Evolutionary conservation across 2,888 invertebrate species (phyloP).

Genomic region (Euplexia lucipara): DNA sequence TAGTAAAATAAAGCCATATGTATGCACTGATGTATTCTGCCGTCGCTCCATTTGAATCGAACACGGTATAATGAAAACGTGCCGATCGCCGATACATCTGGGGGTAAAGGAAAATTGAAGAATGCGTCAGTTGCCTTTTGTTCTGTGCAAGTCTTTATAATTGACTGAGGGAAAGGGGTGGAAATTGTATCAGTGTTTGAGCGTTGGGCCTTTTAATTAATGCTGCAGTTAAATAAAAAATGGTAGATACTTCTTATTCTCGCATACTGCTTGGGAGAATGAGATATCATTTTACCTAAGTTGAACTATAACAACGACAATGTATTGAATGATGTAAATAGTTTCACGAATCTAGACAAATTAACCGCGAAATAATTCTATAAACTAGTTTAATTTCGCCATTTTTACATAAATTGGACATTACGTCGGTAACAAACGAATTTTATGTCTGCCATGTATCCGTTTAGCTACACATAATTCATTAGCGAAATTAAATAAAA

Average conservation of each 20-base stretch:
- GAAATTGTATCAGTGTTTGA: constrained; percentile 1
- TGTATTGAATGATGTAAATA: constrained; percentile 8
- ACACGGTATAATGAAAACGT: constrained; percentile 53
- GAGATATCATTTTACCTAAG: background rate
- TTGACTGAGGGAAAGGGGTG: constrained; percentile 6
- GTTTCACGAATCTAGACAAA: constrained; percentile 15
- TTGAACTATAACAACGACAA: background rate
- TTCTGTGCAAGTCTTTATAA: constrained; percentile 31
- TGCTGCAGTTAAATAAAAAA: background rate
- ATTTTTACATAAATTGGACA: constrained; percentile 43
- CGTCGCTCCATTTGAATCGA: constrained; percentile 38
- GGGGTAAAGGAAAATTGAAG: constrained; percentile 29
- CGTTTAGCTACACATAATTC: background rate
- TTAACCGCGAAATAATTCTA: constrained; percentile 3
- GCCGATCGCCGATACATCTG: constrained; percentile 40
- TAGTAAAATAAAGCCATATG: constrained; percentile 24
- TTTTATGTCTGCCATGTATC: constrained; percentile 11
- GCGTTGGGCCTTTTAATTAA: background rate
- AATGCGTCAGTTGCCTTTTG: constrained; percentile 23
- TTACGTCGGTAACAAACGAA: constrained; percentile 29
- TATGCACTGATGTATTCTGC: constrained; percentile 19
- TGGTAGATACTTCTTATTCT: background rate
- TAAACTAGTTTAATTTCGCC: constrained; percentile 25
- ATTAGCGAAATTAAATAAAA: constrained; percentile 32
- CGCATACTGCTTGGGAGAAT: background rate